Evolutionary conservation across 2,888 invertebrate genomes (phyloP).

Genomic region (Harpalus rufipes): DNA sequence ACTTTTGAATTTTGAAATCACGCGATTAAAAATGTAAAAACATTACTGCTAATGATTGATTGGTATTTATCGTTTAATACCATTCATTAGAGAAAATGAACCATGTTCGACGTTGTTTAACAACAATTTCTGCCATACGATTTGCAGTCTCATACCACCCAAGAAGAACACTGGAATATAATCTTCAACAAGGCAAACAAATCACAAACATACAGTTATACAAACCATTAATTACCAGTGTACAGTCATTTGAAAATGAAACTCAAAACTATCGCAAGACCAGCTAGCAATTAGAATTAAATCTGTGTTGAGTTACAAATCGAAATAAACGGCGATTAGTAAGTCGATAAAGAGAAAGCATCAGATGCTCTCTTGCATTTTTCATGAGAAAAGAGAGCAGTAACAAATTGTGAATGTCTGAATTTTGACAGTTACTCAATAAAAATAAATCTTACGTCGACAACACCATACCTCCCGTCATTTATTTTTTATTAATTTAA

Average conservation of each 20-base stretch:
- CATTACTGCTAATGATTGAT: too few species aligned
- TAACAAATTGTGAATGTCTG: not conserved
- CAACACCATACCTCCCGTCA: too few species aligned
- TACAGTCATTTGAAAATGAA: slow-evolving; percentile 16
- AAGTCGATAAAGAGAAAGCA: slow-evolving; percentile 29
- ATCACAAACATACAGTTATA: slow-evolving; percentile 9
- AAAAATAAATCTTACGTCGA: too few species aligned
- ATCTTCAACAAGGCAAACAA: slow-evolving; percentile 11
- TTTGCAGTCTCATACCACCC: slow-evolving; percentile 17
- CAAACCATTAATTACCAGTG: slow-evolving; percentile 8
- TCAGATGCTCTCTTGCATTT: not conserved
- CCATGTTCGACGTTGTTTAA: not conserved
- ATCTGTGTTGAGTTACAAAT: not conserved
- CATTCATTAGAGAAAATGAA: not conserved
- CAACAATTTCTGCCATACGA: slow-evolving; percentile 15
- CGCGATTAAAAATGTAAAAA: too few species aligned
- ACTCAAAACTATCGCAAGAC: not conserved
- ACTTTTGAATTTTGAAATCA: too few species aligned
- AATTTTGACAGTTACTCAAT: not conserved
- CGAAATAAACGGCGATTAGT: not conserved
- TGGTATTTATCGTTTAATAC: too few species aligned
- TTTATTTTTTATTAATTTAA: too few species aligned
- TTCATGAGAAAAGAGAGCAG: too few species aligned
- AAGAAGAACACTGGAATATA: slow-evolving; percentile 10
- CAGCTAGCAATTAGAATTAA: not conserved